Base-by-base conservation (phyloP, 1,140 invertebrate genomes). In the Gonioctena quinquepunctata region DNA sequence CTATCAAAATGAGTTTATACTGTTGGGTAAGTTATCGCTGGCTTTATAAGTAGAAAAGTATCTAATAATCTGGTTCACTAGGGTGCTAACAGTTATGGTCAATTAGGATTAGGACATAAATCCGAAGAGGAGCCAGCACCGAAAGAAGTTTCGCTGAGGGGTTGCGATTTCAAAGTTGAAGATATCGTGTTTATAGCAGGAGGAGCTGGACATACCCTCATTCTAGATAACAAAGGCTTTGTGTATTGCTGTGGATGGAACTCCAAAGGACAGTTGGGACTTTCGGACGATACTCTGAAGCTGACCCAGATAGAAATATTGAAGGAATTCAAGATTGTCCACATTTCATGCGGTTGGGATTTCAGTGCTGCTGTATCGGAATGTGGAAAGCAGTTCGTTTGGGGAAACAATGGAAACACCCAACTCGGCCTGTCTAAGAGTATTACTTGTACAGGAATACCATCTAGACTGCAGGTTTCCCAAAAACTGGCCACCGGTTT, bases 201-300 rank as follows among this genome's bases (percentile, higher is more conserved):
- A 60, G 93, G 93, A 62, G 93, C 91, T 26, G 92, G 91, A 0
- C 93, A 94, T 78, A 89, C 91, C 1, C 76, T 94, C 8, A 83
- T 93, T 21, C 80, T 94, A 19, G 88, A 90, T 73, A 82, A 83
- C 49, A 84, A 87, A 52, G 91, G 91, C 8, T 88, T 88, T 72
- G 79, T 96, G 7, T 95, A 91, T 79, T 87, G 90, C 33, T 96
- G 94, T 86, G 95, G 96, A 3, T 95, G 92, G 91, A 97, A 96
- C 84, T 89, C 89, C 75, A 91, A 89, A 80, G 91, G 91, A 1
- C 94, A 96, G 83, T 78, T 93, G 18, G 94, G 92, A 16, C 81
- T 89, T 19, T 83, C 85, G 5, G 79, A 77, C 83, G 87, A 82
- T 71, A 87, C 79, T n/a, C 77, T 81, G 77, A 88, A 73, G 65